Evolutionary conservation across 2,113 vertebrate genomes (phyloP).

Genomic region (Perognathus longimembris): DNA sequence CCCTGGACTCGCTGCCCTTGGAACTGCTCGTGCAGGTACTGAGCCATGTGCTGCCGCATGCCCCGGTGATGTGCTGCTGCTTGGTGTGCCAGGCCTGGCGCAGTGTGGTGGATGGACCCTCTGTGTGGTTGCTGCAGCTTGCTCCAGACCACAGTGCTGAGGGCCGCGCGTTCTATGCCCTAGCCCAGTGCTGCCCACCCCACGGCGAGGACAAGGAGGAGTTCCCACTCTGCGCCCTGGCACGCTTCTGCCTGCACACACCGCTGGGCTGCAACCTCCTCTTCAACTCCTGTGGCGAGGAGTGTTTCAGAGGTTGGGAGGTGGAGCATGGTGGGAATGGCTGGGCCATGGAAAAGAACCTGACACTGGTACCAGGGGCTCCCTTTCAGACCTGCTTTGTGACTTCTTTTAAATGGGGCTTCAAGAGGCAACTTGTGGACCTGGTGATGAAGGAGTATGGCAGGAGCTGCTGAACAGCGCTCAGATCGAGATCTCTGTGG

Average conservation of each 20-base stretch:
- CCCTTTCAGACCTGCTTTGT: conserved; percentile 81
- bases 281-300: not conserved
- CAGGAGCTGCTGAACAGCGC: conserved; percentile 77
- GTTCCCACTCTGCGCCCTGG: conserved; percentile 67
- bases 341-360: conserved; percentile 76
- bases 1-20: conserved; percentile 68
- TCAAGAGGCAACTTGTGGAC: conserved; percentile 80
- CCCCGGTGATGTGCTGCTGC: conserved; percentile 67
- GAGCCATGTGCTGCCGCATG: too few relatives aligned
- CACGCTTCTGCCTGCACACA: not conserved
- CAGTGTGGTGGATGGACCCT: conserved; percentile 71
- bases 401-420: conserved; percentile 80
- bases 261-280: too few relatives aligned
- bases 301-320: conserved; percentile 76
- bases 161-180: conserved; percentile 32
- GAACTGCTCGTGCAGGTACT: conserved; percentile 80
- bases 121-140: conserved; percentile 75
- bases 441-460: conserved; percentile 78
- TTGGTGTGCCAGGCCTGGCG: conserved; percentile 73
- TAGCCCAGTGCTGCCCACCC: conserved; percentile 49
- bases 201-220: not conserved
- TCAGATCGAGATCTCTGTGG: conserved; percentile 73
- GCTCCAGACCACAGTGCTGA: conserved; percentile 50
- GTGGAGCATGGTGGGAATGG: conserved; percentile 67
- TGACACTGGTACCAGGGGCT: conserved; percentile 62